Evolutionary conservation across 1,140 invertebrate genomes (phyloP).

Genomic region (Fopius arisanus): DNA sequence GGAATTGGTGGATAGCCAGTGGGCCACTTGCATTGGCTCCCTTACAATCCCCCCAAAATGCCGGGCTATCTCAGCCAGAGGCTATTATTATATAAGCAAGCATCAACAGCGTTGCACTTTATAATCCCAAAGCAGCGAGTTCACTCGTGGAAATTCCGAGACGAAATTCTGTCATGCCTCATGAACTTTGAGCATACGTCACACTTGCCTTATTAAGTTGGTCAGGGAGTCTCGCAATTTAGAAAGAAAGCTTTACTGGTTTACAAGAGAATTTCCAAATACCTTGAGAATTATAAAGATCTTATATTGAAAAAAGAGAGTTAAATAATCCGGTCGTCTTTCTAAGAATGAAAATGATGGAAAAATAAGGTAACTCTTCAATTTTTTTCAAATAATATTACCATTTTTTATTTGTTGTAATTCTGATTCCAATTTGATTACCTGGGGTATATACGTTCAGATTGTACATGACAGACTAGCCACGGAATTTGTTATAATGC

Average conservation of each 20-base stretch:
- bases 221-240: neutral
- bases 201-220: neutral
- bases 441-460: neutral
- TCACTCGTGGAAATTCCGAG: neutral
- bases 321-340: too few relatives aligned
- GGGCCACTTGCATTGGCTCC: neutral
- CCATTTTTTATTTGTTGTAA: too few relatives aligned
- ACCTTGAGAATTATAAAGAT: too few relatives aligned
- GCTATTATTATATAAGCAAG: neutral
- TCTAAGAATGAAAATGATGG: too few relatives aligned
- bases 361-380: too few relatives aligned
- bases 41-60: neutral
- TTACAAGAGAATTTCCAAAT: too few relatives aligned
- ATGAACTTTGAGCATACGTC: neutral
- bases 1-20: constrained; percentile 36
- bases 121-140: neutral
- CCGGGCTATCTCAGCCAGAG: neutral
- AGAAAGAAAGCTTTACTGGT: too few relatives aligned
- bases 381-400: too few relatives aligned
- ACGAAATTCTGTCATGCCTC: neutral
- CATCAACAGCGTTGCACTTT: constrained; percentile 1
- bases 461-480: neutral
- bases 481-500: constrained; percentile 21
- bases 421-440: too few relatives aligned
- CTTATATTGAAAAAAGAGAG: too few relatives aligned